These are phyloP conservation scores for Chunga burmeisteri DNA, from an alignment of 2,113 vertebrate species.

Conservation along the genomic window DNA sequence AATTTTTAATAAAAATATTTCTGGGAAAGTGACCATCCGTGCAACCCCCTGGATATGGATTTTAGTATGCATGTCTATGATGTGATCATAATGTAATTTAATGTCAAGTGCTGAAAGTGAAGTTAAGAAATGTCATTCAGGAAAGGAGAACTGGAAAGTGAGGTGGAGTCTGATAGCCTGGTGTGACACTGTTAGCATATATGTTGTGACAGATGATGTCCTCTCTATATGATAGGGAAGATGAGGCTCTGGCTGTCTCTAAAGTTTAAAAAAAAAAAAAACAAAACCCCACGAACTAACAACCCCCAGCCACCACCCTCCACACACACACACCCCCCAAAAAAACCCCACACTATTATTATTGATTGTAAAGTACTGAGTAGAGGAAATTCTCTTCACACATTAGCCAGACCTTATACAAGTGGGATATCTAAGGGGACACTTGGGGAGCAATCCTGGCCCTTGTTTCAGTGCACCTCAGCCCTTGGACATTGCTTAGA, in stretches of 20 bases:
- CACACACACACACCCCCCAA: too few relatives aligned
- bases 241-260: background rate
- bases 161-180: background rate
- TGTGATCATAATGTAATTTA: background rate
- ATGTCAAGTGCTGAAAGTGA: background rate
- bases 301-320: too few relatives aligned
- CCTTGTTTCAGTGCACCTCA: background rate
- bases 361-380: background rate
- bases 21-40: background rate
- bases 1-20: background rate
- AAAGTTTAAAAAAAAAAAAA: background rate
- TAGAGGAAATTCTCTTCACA: background rate
- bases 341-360: background rate
- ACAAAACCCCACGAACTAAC: too few relatives aligned
- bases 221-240: background rate
- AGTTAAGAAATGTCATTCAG: background rate
- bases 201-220: background rate
- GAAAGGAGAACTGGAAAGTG: background rate
- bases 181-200: rapidly evolving
- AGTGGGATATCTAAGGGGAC: background rate
- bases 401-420: background rate
- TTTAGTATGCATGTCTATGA: background rate
- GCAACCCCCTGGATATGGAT: background rate
- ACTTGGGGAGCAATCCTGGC: background rate
- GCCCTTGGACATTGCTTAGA: background rate